These are phyloP conservation scores for Panonychus citri DNA, from an alignment of 1,140 invertebrate species.

Conservation along the genomic window DNA sequence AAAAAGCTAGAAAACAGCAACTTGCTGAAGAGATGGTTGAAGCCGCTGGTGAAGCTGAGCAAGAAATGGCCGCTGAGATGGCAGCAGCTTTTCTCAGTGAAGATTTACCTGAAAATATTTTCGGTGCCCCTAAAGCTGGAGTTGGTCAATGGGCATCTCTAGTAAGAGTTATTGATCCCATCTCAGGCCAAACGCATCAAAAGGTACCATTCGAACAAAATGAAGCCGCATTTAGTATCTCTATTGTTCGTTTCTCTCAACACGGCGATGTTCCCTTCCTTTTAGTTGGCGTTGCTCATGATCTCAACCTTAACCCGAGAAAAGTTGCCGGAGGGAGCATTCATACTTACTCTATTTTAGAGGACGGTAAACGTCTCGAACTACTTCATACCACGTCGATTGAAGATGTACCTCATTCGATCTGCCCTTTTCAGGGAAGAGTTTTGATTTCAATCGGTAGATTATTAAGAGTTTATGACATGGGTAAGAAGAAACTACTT, in stretches of 20 bases:
- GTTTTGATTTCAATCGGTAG: slow-evolving; percentile 76
- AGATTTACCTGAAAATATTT: slow-evolving; percentile 71
- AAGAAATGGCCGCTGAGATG: slow-evolving; percentile 83
- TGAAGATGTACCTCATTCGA: slow-evolving; percentile 70
- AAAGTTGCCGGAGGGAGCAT: slow-evolving; percentile 52
- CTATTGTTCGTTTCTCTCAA: slow-evolving; percentile 38
- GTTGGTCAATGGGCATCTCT: slow-evolving; percentile 90
- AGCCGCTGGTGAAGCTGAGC: slow-evolving; percentile 78
- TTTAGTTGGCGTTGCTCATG: slow-evolving; percentile 68
- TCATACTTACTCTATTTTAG: slow-evolving; percentile 54
- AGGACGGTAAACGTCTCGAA: slow-evolving; percentile 52
- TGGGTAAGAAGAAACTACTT: slow-evolving; percentile 87
- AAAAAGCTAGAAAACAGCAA: slow-evolving; percentile 58
- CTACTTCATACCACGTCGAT: slow-evolving; percentile 79
- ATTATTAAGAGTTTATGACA: slow-evolving; percentile 76
- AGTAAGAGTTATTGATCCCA: slow-evolving; percentile 71
- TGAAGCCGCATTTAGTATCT: slow-evolving; percentile 73
- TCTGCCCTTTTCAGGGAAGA: slow-evolving; percentile 74
- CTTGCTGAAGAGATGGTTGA: slow-evolving; percentile 81
- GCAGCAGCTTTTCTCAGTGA: slow-evolving; percentile 87
- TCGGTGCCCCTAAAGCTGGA: slow-evolving; percentile 88
- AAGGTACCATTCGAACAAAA: slow-evolving; percentile 74
- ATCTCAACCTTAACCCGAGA: slow-evolving; percentile 65
- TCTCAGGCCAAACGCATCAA: slow-evolving; percentile 52
- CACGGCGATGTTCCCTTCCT: slow-evolving; percentile 44